Evolutionary conservation across 2,888 invertebrate species (phyloP).

Genomic region (Unio pictorum): DNA sequence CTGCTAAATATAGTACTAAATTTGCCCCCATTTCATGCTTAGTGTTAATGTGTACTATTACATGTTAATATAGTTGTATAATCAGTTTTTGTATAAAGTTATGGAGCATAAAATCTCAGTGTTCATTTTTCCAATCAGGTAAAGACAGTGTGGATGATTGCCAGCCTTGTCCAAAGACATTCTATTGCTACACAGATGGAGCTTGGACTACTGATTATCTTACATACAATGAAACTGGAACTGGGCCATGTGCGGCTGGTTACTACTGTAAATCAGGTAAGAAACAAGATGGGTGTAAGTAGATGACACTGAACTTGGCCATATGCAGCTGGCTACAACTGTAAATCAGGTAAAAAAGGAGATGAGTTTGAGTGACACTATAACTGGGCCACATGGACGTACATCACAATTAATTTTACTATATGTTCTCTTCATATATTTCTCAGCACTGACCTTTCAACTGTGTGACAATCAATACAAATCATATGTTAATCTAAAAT

Average conservation of each 20-base stretch:
- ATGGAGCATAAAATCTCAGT: not conserved
- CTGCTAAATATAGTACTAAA: not conserved
- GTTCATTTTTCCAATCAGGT: slow-evolving; percentile 21
- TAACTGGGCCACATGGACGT: too few relatives aligned
- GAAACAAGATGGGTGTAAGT: not conserved
- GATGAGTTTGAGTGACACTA: too few relatives aligned
- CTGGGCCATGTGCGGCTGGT: slow-evolving; percentile 61
- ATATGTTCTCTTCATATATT: too few relatives aligned
- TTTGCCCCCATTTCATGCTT: not conserved
- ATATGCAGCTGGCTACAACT: too few relatives aligned
- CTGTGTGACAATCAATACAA: too few relatives aligned
- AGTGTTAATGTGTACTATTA: not conserved
- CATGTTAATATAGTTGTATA: too few relatives aligned
- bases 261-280: slow-evolving; percentile 67
- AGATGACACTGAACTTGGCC: too few relatives aligned
- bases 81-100: too few relatives aligned
- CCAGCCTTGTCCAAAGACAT: slow-evolving; percentile 60
- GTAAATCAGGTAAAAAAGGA: too few relatives aligned
- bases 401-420: too few relatives aligned
- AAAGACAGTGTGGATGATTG: slow-evolving; percentile 52
- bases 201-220: slow-evolving; percentile 64
- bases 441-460: too few relatives aligned
- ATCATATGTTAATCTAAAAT: too few relatives aligned
- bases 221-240: slow-evolving; percentile 59
- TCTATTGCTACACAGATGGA: slow-evolving; percentile 59